Percentiles rank a stretch among this genome's conserved stretches.
Conservation (phyloP, 2,888 invertebrate species). For the Andrena chrysosceles region DNA sequence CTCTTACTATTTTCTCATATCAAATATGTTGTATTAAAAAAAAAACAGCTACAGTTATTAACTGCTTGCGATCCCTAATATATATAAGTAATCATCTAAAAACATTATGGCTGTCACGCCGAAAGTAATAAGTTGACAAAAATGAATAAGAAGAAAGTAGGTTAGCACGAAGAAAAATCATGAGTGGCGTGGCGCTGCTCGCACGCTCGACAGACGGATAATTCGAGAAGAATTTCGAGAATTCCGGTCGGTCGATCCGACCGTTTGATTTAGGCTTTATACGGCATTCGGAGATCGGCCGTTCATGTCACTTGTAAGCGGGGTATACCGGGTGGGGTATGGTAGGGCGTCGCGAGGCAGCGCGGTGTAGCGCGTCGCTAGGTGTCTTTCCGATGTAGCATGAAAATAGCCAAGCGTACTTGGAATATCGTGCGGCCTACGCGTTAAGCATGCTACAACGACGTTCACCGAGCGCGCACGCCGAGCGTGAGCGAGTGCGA, state of each 20-base stretch:
- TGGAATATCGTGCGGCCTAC: conserved; percentile 77
- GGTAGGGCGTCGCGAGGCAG: conserved; percentile 1
- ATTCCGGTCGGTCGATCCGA: conserved; percentile 37
- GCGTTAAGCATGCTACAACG: conserved; percentile 76
- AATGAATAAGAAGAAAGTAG: not conserved
- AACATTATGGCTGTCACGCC: too few relatives aligned
- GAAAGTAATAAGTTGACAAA: too few relatives aligned
- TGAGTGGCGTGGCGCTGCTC: not conserved
- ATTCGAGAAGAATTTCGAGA: conserved; percentile 57
- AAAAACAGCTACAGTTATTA: too few relatives aligned
- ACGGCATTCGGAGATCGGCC: conserved; percentile 44
- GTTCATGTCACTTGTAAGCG: conserved; percentile 53
- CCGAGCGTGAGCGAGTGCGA: conserved; percentile 27
- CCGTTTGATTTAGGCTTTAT: conserved; percentile 62
- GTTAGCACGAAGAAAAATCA: not conserved
- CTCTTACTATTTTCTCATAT: too few relatives aligned
- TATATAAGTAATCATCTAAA: too few relatives aligned
- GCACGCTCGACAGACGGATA: conserved; percentile 1
- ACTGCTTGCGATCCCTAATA: too few relatives aligned
- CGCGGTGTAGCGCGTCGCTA: conserved; percentile 54
- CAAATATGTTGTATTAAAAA: too few relatives aligned
- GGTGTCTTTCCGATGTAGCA: conserved; percentile 74
- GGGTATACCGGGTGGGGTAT: conserved; percentile 2
- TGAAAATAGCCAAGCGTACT: conserved; percentile 79
- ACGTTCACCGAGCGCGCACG: conserved; percentile 52